Conservation (phyloP, 2,888 invertebrate genomes). For the Caenorhabditis sinica region DNA sequence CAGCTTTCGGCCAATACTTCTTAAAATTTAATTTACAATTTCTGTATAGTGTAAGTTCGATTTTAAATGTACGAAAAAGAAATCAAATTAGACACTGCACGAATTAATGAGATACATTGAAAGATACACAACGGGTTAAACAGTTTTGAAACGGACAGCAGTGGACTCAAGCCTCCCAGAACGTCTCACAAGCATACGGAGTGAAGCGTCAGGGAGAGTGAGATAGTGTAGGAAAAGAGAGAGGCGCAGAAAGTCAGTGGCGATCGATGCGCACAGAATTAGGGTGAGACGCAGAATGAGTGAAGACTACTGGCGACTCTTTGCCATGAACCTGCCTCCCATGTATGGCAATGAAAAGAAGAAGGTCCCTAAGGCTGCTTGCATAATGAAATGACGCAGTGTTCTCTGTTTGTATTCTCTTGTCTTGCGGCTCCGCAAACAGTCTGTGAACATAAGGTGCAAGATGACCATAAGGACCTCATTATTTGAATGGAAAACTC, state of each 20-base stretch:
- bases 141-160: conserved; percentile 25
- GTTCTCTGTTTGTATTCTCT: conserved; percentile 41
- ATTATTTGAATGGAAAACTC: conserved; percentile 24
- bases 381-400: conserved; percentile 35
- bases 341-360: conserved; percentile 32
- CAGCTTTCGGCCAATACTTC: no score
- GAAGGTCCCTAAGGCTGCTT: conserved; percentile 37
- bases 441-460: conserved; percentile 34
- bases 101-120: conserved; percentile 8
- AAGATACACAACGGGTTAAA: conserved; percentile 7
- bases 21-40: no score
- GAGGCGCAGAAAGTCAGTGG: conserved; percentile 29
- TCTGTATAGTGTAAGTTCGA: no score
- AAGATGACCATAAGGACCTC: conserved; percentile 9
- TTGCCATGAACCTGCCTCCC: conserved; percentile 6
- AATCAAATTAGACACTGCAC: neutral
- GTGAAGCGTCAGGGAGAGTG: conserved; percentile 39
- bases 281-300: conserved; percentile 50
- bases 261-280: conserved; percentile 43
- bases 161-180: conserved; percentile 34
- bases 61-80: no score
- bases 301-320: conserved; percentile 26
- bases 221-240: conserved; percentile 5
- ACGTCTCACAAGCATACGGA: conserved; percentile 52
- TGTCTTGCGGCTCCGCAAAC: conserved; percentile 35